Base-by-base conservation (phyloP, 2,113 vertebrate species). In the Callithrix jacchus region DNA sequence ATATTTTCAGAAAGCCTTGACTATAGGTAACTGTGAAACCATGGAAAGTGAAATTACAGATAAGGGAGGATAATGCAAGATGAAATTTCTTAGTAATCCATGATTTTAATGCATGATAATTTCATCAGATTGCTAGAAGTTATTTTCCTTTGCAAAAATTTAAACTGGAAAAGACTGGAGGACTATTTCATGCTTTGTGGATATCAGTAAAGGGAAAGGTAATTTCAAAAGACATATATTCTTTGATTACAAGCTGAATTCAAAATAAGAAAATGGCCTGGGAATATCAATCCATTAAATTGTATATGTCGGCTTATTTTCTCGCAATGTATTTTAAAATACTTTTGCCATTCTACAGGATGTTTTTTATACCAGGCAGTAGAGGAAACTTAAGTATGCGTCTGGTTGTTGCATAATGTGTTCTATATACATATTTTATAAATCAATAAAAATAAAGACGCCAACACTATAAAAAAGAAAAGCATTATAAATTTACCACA, bases 401-500 rank as follows among this genome's bases (percentile, higher is more conserved):
- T 18, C 35, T 13, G 35, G 7, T 45, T 3, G 16, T 82, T 92
- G 8, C 56, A 87, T 16, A 88, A 49, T 49, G 3, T 4, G 66
- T 66, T 95, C 32, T 66, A 3, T 25, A 61, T 68, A 76, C 45
- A 92, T 93, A 94, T 45, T 93, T 81, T 76, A 3, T 58, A 70
- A 94, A 89, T 93, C 8, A 82, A 74, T 86, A 74, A 30, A 84
- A 93, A 42, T 47, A 92, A 84, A 30, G 76, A 87, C 0, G 21
- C 16, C 9, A 68, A 95, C 14, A 56, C n/a, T n/a, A 42, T 56
- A 23, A 95, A 74, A 74, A 87, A 9, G 1, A 79, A 79, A 58
- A 49, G 1, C 17, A 87, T 64, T 71, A 7, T 40, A 70, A 58
- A 89, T 73, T 87, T 92, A 64, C 10, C 16, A 7, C 21, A 61